Conservation (phyloP, 92 coral and sea anemone species). For the Paramuricea clavata region DNA sequence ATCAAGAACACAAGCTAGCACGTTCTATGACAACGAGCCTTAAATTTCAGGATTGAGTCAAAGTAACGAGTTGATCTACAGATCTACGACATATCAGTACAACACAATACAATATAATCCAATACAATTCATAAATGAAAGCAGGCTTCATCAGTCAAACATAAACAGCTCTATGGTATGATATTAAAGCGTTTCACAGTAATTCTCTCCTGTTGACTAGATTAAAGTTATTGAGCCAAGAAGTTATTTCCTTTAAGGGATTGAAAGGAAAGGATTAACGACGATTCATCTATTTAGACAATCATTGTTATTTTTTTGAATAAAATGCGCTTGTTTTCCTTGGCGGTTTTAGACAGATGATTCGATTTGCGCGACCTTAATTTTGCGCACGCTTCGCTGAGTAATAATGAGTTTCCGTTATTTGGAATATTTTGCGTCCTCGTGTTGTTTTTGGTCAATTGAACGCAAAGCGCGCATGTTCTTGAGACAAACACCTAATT, state of each 20-base stretch:
- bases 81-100: too few species aligned
- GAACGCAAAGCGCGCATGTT: not conserved
- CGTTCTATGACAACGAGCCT: too few species aligned
- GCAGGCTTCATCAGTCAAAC: too few species aligned
- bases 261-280: constrained; percentile 14
- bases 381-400: constrained; percentile 12
- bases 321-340: constrained; percentile 2
- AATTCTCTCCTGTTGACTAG: constrained; percentile 21
- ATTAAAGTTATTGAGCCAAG: constrained; percentile 11
- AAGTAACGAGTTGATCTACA: too few species aligned
- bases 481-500: constrained; percentile 30
- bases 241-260: constrained; percentile 30
- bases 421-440: not conserved
- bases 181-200: not conserved
- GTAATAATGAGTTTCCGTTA: constrained; percentile 3
- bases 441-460: not conserved
- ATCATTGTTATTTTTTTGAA: constrained; percentile 23
- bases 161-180: constrained; percentile 4
- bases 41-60: too few species aligned
- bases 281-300: constrained; percentile 6
- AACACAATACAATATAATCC: not conserved
- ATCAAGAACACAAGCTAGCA: too few species aligned
- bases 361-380: not conserved
- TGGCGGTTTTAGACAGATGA: not conserved
- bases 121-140: too few species aligned